Base-by-base conservation (phyloP, 2,797 vertebrate species). In the Bradypodion ventrale region DNA sequence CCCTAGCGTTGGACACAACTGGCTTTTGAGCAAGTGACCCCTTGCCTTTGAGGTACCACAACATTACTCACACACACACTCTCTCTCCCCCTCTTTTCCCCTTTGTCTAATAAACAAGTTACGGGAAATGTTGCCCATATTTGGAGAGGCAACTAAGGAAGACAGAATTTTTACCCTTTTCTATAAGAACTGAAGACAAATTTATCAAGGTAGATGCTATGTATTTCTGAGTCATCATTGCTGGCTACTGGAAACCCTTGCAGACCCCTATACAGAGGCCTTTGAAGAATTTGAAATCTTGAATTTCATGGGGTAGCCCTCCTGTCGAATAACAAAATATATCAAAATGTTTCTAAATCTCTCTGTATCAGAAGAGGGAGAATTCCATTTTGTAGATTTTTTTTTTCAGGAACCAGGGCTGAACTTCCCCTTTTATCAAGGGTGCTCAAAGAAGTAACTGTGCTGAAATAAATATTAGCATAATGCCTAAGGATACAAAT, bases 381-480 rank as follows among this genome's bases (percentile, higher is more conserved):
- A 74, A 88, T 25, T 80, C 44, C 69, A 9, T 27, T 81, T 7
- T 27, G 16, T 75, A 81, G 78, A 29, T 10, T 5, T 83, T 65
- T 83, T 65, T 78, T 88, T 89, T 52, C 3, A 70, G 74, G 82
- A 40, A 46, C 74, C 3, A 87, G 68, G 56, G 88, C 87, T 78
- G 62, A 5, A 27, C 1, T 87, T 86, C 86, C 74, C 62, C 86
- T 89, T 90, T 89, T 25, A 86, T 76, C 62, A 74, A 83, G 74
- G 49, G 19, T 1, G 40, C 86, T 90, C 83, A 88, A 90, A 91
- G 87, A 92, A 83, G 92, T 92, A 94, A 92, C 82, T 92, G 88
- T 91, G 49, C 62, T 90, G 80, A 88, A 93, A 93, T 89, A 94
- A 94, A 92, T 80, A 93, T 89, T 90, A 94, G 88, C 83, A 90